Evolutionary conservation across 2,113 vertebrate genomes (phyloP), one percentile per base, ranked within the genome.

Genomic region (Lophochroa leadbeateri): DNA sequence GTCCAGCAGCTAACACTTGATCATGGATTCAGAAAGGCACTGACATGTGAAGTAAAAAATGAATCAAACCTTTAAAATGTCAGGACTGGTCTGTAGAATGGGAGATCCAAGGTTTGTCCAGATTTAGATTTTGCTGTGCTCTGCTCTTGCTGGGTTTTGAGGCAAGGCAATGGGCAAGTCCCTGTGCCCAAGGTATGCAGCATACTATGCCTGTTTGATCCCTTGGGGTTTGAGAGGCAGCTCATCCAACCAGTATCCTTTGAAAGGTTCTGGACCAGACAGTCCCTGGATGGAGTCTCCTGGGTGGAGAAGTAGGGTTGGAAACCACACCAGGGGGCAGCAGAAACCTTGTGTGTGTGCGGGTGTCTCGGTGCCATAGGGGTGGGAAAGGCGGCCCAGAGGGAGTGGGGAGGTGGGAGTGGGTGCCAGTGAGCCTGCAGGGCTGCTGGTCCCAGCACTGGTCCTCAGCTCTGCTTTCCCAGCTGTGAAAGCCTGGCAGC

Each of bases 401-500:
- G 74, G 53, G 63, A 89, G 52, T 44, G 15, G 6, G 68, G 49
- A 96, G 80, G 90, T 88, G 61, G 33, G 83, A 96, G 58, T 39
- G 58, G 60, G 60, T 39, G 67, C 27, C 50, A 50, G 93, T 20
- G 47, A 95, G 84, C 87, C 86, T 97, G 91, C 41, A 39, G 94
- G 82, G 57, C 78, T 96, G 76, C 79, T 96, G 13, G 27, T 96
- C 93, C 94, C 41, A 49, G 67, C 90, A 84, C 94, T 96, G 95
- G 88, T 96, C 94, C 92, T 89, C 82, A 83, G 35, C 95, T 97
- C 91, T 80, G n/a, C 43, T 96, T 95, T 97, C 93, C 95, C 71
- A 55, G 41, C 89, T 82, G 90, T 7, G 1, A 94, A 97, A 96
- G 96, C 86, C 97, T 98, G 97, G 96, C 97, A 98, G 93, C 65